Evolutionary conservation across 2,888 invertebrate species (phyloP).

Genomic region (Matsumyia berberina): DNA sequence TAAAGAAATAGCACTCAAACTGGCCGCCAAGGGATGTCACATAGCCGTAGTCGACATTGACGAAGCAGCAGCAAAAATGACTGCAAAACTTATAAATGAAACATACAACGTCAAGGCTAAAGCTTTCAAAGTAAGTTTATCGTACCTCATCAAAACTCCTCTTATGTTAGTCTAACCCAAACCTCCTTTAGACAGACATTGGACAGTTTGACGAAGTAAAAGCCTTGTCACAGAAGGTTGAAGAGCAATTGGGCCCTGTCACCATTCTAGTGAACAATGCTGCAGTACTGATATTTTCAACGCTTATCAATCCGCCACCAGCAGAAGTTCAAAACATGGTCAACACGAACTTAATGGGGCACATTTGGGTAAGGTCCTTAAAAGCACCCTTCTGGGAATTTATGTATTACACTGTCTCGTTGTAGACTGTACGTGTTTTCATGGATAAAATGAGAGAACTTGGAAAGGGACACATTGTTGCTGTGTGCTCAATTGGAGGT

Average conservation of each 20-base stretch:
- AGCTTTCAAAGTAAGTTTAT: slow-evolving; percentile 78
- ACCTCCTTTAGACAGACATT: slow-evolving; percentile 79
- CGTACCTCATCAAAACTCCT: not conserved
- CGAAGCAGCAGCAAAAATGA: slow-evolving; percentile 78
- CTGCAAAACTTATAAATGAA: slow-evolving; percentile 77
- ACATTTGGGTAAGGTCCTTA: slow-evolving; percentile 82
- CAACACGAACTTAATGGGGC: slow-evolving; percentile 83
- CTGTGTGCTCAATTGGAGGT: slow-evolving; percentile 81
- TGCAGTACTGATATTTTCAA: slow-evolving; percentile 80
- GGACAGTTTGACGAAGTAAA: slow-evolving; percentile 78
- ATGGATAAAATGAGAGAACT: slow-evolving; percentile 82
- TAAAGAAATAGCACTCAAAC: slow-evolving; percentile 79
- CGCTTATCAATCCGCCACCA: slow-evolving; percentile 77
- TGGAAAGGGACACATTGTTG: slow-evolving; percentile 82
- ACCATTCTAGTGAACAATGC: slow-evolving; percentile 84
- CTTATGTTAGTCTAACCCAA: not conserved
- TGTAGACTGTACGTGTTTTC: slow-evolving; percentile 82
- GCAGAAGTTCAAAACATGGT: slow-evolving; percentile 82
- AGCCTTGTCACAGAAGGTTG: slow-evolving; percentile 78
- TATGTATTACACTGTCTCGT: not conserved
- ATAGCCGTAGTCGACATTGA: slow-evolving; percentile 81
- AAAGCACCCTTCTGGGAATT: not conserved
- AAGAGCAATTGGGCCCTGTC: slow-evolving; percentile 80
- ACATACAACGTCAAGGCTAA: slow-evolving; percentile 78
- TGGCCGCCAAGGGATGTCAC: slow-evolving; percentile 81